Base-by-base conservation (phyloP, 2,888 invertebrate species). In the Rotaria magnacalcarata region DNA sequence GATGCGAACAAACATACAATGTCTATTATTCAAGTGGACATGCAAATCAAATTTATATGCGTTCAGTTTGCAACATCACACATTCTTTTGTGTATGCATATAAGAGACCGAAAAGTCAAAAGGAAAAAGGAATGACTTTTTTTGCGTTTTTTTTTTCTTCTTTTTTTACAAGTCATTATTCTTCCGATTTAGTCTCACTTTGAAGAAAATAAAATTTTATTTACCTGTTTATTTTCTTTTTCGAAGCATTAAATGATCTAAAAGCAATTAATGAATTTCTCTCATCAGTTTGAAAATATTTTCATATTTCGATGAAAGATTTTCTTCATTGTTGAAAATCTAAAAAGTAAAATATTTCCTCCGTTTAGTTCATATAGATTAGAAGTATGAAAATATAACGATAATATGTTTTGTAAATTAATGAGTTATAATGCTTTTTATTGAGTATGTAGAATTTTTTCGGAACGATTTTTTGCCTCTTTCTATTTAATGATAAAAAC, bases 151-250 rank as follows among this genome's bases (percentile, higher is more conserved):
- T 14, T 1, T 34, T 34, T 14, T 16, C 14, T 8, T 27, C 34
- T 24, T 24, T 56, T 56, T 24, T 10, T 24, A 24, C 8, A 27
- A 27, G 14, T 10, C 58, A 3, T 11, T 0, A 11, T 60, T 34
- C 41, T 27, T 34, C 34, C 19, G 27, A 67, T 19, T 67, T 14
- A 34, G 34, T 34, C 34, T 67, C 19, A 67, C 19, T 67, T 8
- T 7, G 6, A 0, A 41, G 1, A 3, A 19, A 16, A 16, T 14
- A 27, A 67, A 19, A 67, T 67, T 56, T 7, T 67, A 67, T 67
- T 67, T 67, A 67, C 67, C 67, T 67, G 67, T 67, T 67, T 67
- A 67, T 67, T 34, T 67, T 67, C 67, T 34, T 67, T 67, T 19
- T 5, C 19, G 34, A 67, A 67, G 34, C 16, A 67, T 41, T 5